Percentiles rank a stretch among this genome's conserved stretches.
Evolutionary conservation across 2,797 vertebrate genomes (phyloP).

Genomic region (Varecia variegata): DNA sequence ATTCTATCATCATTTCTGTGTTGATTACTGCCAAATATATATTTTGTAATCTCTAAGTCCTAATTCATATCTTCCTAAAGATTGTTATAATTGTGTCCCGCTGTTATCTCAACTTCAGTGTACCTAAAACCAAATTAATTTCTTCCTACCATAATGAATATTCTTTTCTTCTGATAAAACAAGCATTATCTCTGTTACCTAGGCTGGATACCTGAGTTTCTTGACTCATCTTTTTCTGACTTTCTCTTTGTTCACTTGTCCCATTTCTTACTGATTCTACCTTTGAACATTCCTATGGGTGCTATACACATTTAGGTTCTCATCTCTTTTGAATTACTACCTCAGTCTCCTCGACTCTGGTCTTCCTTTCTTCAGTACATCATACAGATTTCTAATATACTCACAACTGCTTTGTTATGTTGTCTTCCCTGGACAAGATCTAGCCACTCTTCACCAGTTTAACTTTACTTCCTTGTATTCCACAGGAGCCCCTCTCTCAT

Average conservation of each 20-base stretch:
- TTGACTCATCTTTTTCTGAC: not conserved
- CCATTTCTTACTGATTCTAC: not conserved
- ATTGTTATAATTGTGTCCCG: not conserved
- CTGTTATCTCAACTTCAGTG: not conserved
- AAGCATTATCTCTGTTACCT: not conserved
- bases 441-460: not conserved
- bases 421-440: not conserved
- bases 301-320: not conserved
- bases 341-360: not conserved
- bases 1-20: not conserved
- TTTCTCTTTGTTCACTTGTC: not conserved
- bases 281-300: not conserved
- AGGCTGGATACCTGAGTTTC: not conserved
- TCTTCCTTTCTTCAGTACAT: not conserved
- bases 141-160: not conserved
- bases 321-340: not conserved
- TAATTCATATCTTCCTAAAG: not conserved
- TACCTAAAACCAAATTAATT: not conserved
- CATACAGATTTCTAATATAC: not conserved
- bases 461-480: not conserved
- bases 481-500: too few relatives aligned
- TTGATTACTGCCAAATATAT: not conserved
- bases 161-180: not conserved
- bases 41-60: not conserved
- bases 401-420: not conserved